Base-by-base conservation (phyloP, 2,113 vertebrate genomes). In the Psephotus haematonotus region DNA sequence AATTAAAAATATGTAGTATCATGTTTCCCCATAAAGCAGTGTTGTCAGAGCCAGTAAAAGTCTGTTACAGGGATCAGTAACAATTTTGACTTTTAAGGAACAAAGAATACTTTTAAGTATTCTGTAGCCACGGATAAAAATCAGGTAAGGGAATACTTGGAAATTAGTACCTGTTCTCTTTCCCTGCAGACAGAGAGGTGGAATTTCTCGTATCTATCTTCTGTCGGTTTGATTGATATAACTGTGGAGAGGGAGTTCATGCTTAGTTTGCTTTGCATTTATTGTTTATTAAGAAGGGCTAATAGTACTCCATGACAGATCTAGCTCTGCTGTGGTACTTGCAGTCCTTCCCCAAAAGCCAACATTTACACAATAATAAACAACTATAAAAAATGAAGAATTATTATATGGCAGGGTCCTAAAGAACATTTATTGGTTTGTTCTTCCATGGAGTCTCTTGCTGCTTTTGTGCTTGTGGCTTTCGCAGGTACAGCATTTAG, bases 261-360 rank as follows among this genome's bases (percentile, higher is more conserved):
- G 88, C 88, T 84, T 75, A 82, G 80, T 86, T 95, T 94, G 80
- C 91, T 90, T 83, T 67, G 80, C 80, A 81, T 68, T 92, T 80
- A 77, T 44, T 93, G 72, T 91, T 92, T 96, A 67, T 86, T 92
- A 78, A 70, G 86, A 93, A 86, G 35, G 71, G 64, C 53, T 92
- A 94, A 79, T 62, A 13, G 76, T 75, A 60, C 37, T 15, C 17
- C 14, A 13, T 39, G 71, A 78, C 64, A 96, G 76, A 46, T 55
- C 60, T 37, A 47, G 24, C 24, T 75, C 72, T 71, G 13, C 13
- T 78, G 35, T 71, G 12, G 39, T n/a, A 84, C 57, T 23, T 69
- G 33, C 39, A 74, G 29, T 52, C 57, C 35, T 55, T 88, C 60
- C 52, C 43, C 24, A 86, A 57, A 22, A 79, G 31, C 62, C 78